Conservation (phyloP, 2,113 vertebrate species). For the Sinocyclocheilus maitianheensis region DNA sequence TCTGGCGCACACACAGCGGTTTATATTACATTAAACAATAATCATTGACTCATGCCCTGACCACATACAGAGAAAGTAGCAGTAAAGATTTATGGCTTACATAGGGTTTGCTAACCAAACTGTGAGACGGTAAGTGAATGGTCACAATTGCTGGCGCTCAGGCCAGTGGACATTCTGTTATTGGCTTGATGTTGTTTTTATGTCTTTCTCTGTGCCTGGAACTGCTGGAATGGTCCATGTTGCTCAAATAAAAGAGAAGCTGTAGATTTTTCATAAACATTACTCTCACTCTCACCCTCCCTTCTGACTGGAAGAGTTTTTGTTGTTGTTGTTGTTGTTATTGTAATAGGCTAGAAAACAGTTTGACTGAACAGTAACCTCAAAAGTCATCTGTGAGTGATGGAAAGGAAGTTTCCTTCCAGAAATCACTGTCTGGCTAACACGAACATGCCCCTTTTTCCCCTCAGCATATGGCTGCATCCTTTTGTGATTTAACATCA, state of each 20-base stretch:
- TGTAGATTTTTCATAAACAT: conserved; percentile 32
- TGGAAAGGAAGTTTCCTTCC: conserved; percentile 34
- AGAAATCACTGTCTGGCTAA: conserved; percentile 20
- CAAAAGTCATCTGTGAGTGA: conserved; percentile 21
- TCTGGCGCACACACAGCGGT: conserved; percentile 11
- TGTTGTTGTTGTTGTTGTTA: conserved; percentile 1
- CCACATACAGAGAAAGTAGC: conserved; percentile 48
- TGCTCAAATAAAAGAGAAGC: conserved; percentile 53
- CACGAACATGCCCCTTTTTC: neutral
- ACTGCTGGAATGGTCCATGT: conserved; percentile 48
- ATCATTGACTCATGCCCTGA: conserved; percentile 45
- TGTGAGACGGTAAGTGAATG: conserved; percentile 32
- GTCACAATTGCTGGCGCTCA: conserved; percentile 39
- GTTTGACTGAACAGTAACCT: conserved; percentile 25
- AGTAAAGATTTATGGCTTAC: conserved; percentile 56
- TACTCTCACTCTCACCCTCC: neutral
- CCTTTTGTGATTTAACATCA: neutral
- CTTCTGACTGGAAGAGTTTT: conserved; percentile 1
- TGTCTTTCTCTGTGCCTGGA: conserved; percentile 51
- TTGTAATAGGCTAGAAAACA: conserved; percentile 28
- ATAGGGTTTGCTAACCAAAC: conserved; percentile 44
- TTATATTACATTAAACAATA: conserved; percentile 33
- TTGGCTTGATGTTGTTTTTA: conserved; percentile 46
- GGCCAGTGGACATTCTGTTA: conserved; percentile 28
- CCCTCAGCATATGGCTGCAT: neutral